Percentiles rank a stretch among this genome's conserved stretches.
These are phyloP conservation scores for Yponomeuta evonymella DNA, from an alignment of 2,888 invertebrate species.

Conservation along the genomic window DNA sequence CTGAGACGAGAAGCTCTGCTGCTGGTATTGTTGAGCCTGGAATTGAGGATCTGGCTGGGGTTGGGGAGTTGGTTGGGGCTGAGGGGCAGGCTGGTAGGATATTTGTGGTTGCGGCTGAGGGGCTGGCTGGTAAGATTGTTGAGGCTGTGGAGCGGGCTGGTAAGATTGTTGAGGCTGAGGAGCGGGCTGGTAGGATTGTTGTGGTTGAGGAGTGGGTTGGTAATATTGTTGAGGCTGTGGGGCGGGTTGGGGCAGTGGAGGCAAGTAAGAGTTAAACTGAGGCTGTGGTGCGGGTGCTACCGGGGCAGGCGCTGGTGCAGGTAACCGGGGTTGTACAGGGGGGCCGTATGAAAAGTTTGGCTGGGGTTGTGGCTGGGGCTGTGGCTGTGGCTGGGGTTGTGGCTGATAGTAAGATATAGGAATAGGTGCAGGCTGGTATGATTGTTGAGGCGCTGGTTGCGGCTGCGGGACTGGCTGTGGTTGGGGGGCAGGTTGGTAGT, in stretches of 20 bases:
- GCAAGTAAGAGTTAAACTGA: conserved; percentile 16
- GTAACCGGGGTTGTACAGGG: conserved; percentile 1
- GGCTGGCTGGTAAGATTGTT: conserved; percentile 5
- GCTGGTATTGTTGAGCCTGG: conserved; percentile 9
- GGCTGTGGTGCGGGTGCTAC: not conserved
- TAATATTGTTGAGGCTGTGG: conserved; percentile 22
- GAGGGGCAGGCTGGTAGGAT: conserved; percentile 21
- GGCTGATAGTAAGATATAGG: conserved; percentile 6
- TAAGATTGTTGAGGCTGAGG: conserved; percentile 5
- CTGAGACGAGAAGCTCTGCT: conserved; percentile 15
- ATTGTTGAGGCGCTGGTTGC: conserved; percentile 7
- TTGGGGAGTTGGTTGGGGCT: conserved; percentile 10
- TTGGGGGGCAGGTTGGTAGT: conserved; percentile 11
- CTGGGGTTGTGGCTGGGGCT: conserved; percentile 14
- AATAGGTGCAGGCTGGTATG: conserved; percentile 5
- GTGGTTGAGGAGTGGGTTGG: conserved; percentile 20
- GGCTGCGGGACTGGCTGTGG: conserved; percentile 13
- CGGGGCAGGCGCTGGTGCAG: conserved; percentile 13
- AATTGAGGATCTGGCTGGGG: conserved; percentile 7
- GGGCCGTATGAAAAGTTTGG: not conserved
- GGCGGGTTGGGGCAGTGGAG: not conserved
- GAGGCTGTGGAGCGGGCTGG: conserved; percentile 17
- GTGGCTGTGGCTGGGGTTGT: conserved; percentile 25
- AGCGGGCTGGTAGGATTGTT: not conserved
- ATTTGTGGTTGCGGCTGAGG: conserved; percentile 13